Evolutionary conservation across 1,140 invertebrate species (phyloP), one percentile per base, ranked within the genome.

Genomic region (Sweltsa coloradensis): DNA sequence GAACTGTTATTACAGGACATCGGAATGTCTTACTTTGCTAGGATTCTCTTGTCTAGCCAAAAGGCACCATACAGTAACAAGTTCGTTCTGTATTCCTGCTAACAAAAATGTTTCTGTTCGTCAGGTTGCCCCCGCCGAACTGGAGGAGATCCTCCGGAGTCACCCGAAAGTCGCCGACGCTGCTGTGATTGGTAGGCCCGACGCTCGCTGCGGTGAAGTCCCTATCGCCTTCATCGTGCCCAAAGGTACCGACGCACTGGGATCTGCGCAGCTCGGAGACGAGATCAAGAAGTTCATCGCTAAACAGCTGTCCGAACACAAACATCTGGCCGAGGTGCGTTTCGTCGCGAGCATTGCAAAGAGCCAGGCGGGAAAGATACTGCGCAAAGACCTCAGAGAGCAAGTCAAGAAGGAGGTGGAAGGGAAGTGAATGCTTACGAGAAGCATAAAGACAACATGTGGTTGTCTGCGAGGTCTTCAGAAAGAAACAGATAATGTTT

Each of bases 41-140:
- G 59, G 60, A 46, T 50, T 52, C 23, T 27, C n/a, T 57, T 2
- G 59, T 71, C 13, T 50, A 68, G 16, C 60, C 62, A 31, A 60
- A 63, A 52, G 53, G 54, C 3, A 62, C 59, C 34, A 53, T 71
- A 34, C 58, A 57, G 37, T 34, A 29, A 54, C 71, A 68, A 73
- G 78, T 6, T 53, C 71, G 1, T n/a, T n/a, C n/a, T n/a, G n/a
- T n/a, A n/a, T n/a, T n/a, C 74, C 75, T 5, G 64, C 71, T 0
- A 70, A 75, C 27, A n/a, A 31, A 9, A 7, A 14, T 14, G 2
- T 1, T 11, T 2, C 11, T 2, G 37, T 2, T 9, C 3, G 13
- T 57, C 75, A 91, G 81, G 90, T 95, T 9, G 72, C 89, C 3
- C 91, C 91, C 9, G 85, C 89, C 0, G 89, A 93, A 63, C 58